Percentiles rank a stretch among this genome's conserved stretches.
Evolutionary conservation across 2,888 invertebrate genomes (phyloP).

Genomic region (Prosapia bicincta): DNA sequence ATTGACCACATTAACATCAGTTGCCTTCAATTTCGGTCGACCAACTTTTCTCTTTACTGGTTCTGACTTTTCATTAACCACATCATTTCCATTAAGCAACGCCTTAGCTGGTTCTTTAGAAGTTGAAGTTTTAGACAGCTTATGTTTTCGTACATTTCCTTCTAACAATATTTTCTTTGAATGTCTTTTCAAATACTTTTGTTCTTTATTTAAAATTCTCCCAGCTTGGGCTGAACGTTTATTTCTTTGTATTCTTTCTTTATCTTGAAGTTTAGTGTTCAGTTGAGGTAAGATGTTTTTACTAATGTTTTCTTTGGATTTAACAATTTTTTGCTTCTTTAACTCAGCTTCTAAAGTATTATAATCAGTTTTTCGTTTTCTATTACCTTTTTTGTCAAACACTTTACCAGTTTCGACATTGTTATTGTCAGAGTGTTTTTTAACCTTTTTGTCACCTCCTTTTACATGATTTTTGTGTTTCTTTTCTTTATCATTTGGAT

Average conservation of each 20-base stretch:
- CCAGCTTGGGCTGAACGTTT: neutral
- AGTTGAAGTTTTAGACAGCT: neutral
- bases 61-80: neutral
- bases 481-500: slow-evolving; percentile 34
- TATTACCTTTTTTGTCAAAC: neutral
- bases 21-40: neutral
- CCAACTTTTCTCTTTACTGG: neutral
- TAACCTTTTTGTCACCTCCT: neutral
- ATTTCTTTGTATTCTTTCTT: neutral
- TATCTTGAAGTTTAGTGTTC: neutral
- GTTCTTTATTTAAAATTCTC: neutral
- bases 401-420: slow-evolving; percentile 19
- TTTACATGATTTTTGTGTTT: slow-evolving; percentile 12
- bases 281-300: neutral
- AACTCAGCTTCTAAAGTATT: slow-evolving; percentile 34
- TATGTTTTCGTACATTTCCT: neutral
- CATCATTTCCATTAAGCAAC: neutral
- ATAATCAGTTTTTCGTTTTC: slow-evolving; percentile 7
- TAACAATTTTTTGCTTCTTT: slow-evolving; percentile 38
- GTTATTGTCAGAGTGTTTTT: slow-evolving; percentile 38
- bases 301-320: slow-evolving; percentile 13
- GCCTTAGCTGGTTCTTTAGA: neutral
- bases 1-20: slow-evolving; percentile 6
- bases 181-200: neutral
- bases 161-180: neutral